phyloP scores from a whole-genome alignment of 2,888 invertebrate species.

The Lagria hirta region DNA sequence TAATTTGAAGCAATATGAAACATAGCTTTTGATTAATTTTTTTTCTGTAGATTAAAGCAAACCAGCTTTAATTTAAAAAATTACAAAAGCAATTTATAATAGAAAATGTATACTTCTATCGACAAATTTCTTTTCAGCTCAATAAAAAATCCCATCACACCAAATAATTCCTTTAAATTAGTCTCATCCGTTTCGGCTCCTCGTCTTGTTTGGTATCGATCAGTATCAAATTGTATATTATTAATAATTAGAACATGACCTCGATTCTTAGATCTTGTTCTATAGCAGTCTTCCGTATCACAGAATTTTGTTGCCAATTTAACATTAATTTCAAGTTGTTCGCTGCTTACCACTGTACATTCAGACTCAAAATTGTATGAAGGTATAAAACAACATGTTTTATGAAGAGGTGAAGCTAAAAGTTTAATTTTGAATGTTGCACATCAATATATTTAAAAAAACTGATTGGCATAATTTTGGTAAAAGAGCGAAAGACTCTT shows the following conservation, averaged over 20 bases:
- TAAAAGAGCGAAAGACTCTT: too few relatives aligned
- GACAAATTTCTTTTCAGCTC: constrained; percentile 54
- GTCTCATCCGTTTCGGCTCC: constrained; percentile 65
- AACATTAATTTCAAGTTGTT: constrained; percentile 14
- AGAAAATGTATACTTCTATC: constrained; percentile 47
- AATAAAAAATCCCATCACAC: constrained; percentile 61
- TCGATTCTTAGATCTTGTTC: constrained; percentile 39
- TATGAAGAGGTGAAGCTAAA: constrained; percentile 5
- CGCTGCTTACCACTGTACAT: constrained; percentile 2
- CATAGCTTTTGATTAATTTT: neutral
- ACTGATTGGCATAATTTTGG: too few relatives aligned
- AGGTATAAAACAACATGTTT: constrained; percentile 9
- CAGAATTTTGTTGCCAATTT: constrained; percentile 19
- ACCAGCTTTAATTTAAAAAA: neutral
- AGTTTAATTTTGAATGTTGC: neutral
- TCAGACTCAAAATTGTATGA: constrained; percentile 3
- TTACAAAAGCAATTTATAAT: constrained; percentile 3
- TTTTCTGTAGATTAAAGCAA: too few relatives aligned
- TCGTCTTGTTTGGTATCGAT: constrained; percentile 17
- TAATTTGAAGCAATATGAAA: neutral
- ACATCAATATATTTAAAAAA: too few relatives aligned
- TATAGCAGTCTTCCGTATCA: constrained; percentile 32
- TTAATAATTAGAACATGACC: constrained; percentile 49
- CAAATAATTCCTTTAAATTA: constrained; percentile 61
- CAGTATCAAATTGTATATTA: constrained; percentile 44